Evolutionary conservation across 2,888 invertebrate genomes (phyloP), one percentile per base, ranked within the genome.

Genomic region (Crepidodera aurea): DNA sequence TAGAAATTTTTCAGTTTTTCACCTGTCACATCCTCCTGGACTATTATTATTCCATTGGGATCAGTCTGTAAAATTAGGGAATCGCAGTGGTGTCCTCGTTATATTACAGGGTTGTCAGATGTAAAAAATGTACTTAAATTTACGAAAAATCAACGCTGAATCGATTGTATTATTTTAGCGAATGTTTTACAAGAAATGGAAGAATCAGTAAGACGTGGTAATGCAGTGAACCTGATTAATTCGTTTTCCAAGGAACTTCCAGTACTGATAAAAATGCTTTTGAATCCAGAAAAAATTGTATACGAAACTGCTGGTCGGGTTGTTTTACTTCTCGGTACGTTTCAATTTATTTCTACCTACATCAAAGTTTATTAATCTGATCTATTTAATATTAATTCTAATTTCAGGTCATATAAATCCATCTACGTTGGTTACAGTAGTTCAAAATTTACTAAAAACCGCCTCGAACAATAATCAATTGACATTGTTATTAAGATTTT

Each of bases 171-270:
- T 12, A 44, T 71, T 71, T 29, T 55, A 65, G 88, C 87, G 71
- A 82, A 81, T 55, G 84, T 87, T 19, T 75, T 90, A n/a, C 84
- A 86, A 71, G 87, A 88, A 73, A 80, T 89, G 32, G 88, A 88
- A 70, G 81, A 83, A 46, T 77, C 84, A 16, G 79, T 87, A 25
- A 79, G 86, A 12, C 81, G 73, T 53, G 73, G 71, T 53, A 71
- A 81, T 34, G 83, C 76, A 71, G 82, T 83, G 68, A 84, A 75
- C 25, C 72, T 88, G 1, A 75, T 89, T 19, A 81, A 77, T 13
- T 87, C 87, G 16, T 81, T 88, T 16, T 81, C 83, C 1, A 84
- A 84, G 51, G 87, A 88, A 64, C 69, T 83, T 8, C 70, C 78
- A n/a, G 82, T 84, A 27, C 81, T 88, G 1, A 83, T 87, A 65